Base-by-base conservation (phyloP, 2,113 vertebrate genomes). In the Anser cygnoides region DNA sequence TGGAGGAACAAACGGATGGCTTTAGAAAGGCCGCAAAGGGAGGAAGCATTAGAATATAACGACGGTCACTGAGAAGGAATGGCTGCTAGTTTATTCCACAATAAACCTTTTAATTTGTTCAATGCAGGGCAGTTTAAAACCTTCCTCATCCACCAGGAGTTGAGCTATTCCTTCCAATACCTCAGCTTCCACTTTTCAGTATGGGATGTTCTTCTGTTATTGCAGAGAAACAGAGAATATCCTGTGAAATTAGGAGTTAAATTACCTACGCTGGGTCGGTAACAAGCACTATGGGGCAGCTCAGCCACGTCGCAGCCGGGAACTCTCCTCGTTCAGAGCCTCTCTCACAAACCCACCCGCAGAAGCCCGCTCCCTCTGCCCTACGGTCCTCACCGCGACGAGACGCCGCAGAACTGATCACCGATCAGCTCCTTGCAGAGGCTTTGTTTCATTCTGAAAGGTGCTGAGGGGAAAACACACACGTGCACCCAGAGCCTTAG, bases 301-400 rank as follows among this genome's bases (percentile, higher is more conserved):
- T 80, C 54, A 92, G 90, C 78, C 21, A 65, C 0, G 0, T 3
- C 77, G 28, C n/a, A 46, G 50, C 79, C 55, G 62, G 66, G 19
- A 87, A 61, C 18, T 62, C 23, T 66, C 31, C 87, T 81, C 0
- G 0, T 75, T 84, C 73, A 59, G 7, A 54, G n/a, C 43, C 28
- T 71, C 71, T 62, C n/a, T 62, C 43, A 33, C 14, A 94, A 65
- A 65, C 6, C 15, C 6, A 4, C 81, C 73, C 54, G 14, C 52
- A 1, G 1, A 65, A 78, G 55, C n/a, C 54, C 79, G 13, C 41
- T 92, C 57, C 49, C n/a, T 44, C 52, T 66, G 23, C 7, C 1
- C 29, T 65, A 7, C 41, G 1, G 0, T 66, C 57, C 58, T 79
- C 54, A 28, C 31, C 37, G n/a, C 35, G 57, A 78, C 0, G 0